phyloP scores from a whole-genome alignment of 2,797 vertebrate genomes.

The Nothura maculosa region DNA sequence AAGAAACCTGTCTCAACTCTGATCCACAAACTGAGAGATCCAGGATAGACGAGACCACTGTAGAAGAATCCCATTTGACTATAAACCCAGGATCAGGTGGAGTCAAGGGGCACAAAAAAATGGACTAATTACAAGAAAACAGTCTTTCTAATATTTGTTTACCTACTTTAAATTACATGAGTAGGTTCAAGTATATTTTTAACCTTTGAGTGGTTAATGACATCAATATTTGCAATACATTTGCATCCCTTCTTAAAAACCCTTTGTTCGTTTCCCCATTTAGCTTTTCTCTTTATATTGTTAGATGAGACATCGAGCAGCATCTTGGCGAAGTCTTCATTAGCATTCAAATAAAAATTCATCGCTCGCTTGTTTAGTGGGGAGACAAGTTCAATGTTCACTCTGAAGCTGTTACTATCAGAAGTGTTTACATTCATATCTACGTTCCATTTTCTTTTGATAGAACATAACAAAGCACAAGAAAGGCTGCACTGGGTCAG shows the following conservation, averaged over 20 bases:
- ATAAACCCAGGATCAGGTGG: conserved; percentile 1
- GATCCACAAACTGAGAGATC: conserved; percentile 38
- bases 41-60: conserved; percentile 9
- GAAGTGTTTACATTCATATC: conserved; percentile 51
- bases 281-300: conserved; percentile 17
- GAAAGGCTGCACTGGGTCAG: conserved; percentile 2
- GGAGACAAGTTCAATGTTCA: conserved; percentile 7
- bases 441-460: conserved; percentile 3
- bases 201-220: conserved; percentile 41
- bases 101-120: neutral
- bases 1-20: conserved; percentile 62
- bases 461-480: conserved; percentile 23
- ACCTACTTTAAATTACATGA: conserved; percentile 41
- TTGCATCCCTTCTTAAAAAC: conserved; percentile 9
- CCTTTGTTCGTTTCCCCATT: conserved; percentile 7
- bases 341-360: conserved; percentile 63
- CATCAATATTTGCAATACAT: conserved; percentile 29
- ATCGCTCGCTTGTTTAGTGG: conserved; percentile 6
- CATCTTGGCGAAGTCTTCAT: conserved; percentile 46
- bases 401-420: neutral
- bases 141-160: conserved; percentile 30
- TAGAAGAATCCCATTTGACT: conserved; percentile 12
- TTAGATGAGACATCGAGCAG: conserved; percentile 25
- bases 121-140: neutral
- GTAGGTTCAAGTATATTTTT: conserved; percentile 36